phyloP scores from a whole-genome alignment of 2,113 vertebrate genomes.

The Rhagologus leucostigma region DNA sequence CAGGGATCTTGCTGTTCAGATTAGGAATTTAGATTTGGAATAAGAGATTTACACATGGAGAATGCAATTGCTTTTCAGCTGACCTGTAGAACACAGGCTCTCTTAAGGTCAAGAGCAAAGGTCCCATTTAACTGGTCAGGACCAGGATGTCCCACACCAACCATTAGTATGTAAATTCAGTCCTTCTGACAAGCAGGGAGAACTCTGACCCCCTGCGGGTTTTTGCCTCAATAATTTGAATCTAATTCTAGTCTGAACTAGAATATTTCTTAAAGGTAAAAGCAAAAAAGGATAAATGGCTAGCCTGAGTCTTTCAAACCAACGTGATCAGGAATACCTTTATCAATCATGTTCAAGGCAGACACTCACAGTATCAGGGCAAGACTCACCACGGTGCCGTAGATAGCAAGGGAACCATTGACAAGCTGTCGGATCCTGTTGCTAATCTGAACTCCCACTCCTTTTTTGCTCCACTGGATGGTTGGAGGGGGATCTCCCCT shows the following conservation, averaged over 20 bases:
- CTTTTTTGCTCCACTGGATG: conserved; percentile 91
- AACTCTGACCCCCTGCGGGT: accelerated
- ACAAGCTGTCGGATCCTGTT: conserved; percentile 84
- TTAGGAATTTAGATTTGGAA: neutral
- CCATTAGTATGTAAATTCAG: neutral
- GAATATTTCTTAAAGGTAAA: neutral
- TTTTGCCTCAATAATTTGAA: neutral
- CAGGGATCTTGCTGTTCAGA: neutral
- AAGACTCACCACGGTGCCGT: conserved; percentile 86
- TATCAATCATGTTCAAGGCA: neutral
- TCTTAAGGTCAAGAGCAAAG: neutral
- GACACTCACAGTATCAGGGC: neutral
- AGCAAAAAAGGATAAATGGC: neutral
- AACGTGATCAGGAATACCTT: neutral
- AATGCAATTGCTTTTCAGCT: neutral
- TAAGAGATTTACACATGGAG: neutral
- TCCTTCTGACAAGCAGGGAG: neutral
- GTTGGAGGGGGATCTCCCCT: conserved; percentile 88
- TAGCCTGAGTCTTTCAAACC: neutral
- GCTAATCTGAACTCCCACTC: conserved; percentile 78
- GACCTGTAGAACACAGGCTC: neutral
- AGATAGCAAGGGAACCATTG: conserved; percentile 94
- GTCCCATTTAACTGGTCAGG: neutral
- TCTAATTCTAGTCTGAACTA: neutral
- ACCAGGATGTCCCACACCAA: neutral